phyloP scores from a whole-genome alignment of 2,888 invertebrate species.

The Tridacna crocea region DNA sequence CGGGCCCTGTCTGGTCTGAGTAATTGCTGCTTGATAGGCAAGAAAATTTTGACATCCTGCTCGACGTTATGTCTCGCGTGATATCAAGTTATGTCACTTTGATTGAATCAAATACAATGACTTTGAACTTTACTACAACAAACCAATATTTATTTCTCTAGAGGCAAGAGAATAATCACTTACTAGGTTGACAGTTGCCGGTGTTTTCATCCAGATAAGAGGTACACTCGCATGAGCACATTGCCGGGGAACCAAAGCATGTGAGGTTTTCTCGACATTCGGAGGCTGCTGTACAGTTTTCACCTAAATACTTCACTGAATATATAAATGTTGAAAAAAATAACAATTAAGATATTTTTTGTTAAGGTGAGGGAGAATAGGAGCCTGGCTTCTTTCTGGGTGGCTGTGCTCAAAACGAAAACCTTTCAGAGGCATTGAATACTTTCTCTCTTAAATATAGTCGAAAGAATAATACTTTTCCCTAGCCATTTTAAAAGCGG shows the following conservation, averaged over 20 bases:
- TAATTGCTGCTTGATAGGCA: too few species aligned
- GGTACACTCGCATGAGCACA: neutral
- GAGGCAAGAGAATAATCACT: neutral
- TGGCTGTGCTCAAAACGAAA: too few species aligned
- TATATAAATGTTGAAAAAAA: too few species aligned
- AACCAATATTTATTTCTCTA: neutral
- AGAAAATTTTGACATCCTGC: too few species aligned
- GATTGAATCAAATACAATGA: too few species aligned
- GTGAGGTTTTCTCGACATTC: slow-evolving; percentile 9
- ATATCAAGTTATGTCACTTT: too few species aligned
- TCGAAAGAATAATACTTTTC: neutral
- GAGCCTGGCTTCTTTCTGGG: neutral
- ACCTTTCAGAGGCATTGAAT: too few species aligned
- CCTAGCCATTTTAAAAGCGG: neutral
- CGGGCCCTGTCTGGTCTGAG: too few species aligned
- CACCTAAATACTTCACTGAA: slow-evolving; percentile 17
- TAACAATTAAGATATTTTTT: neutral
- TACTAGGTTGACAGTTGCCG: slow-evolving; percentile 3
- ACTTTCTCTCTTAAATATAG: neutral
- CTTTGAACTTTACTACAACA: too few species aligned
- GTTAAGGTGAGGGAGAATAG: neutral
- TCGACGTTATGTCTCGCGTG: too few species aligned
- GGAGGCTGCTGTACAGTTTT: neutral
- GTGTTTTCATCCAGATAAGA: neutral
- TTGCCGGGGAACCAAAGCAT: neutral